Conservation (phyloP, 2,113 vertebrate genomes). For the Capreolus pygargus region DNA sequence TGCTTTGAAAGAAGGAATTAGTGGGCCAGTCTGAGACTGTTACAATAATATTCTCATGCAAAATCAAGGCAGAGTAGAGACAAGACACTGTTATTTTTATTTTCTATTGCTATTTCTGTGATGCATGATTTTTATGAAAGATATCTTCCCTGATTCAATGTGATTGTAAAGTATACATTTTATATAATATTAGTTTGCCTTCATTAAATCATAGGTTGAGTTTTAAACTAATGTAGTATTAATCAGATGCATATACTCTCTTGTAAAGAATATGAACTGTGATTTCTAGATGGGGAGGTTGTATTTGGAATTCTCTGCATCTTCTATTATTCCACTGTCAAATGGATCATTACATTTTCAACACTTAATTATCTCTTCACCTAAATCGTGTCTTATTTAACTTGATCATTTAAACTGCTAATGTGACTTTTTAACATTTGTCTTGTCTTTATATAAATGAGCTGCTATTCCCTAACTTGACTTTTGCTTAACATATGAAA, state of each 20-base stretch:
- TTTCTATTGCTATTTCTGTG: neutral
- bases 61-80: neutral
- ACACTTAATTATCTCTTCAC: conserved; percentile 59
- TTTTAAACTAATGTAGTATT: neutral
- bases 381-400: conserved; percentile 57
- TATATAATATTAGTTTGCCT: neutral
- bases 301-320: conserved; percentile 6
- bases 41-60: neutral
- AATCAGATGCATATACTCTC: neutral
- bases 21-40: neutral
- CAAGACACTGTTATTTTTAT: neutral
- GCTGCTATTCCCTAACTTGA: neutral
- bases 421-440: conserved; percentile 22
- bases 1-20: neutral
- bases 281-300: neutral
- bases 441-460: conserved; percentile 22
- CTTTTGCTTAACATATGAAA: conserved; percentile 36
- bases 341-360: conserved; percentile 57
- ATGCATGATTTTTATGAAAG: neutral
- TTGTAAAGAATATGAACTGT: neutral
- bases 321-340: conserved; percentile 30
- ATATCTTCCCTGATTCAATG: neutral
- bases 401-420: conserved; percentile 21
- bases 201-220: neutral
- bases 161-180: neutral